These are phyloP conservation scores for Thrips palmi DNA, from an alignment of 1,140 invertebrate species.

Conservation along the genomic window DNA sequence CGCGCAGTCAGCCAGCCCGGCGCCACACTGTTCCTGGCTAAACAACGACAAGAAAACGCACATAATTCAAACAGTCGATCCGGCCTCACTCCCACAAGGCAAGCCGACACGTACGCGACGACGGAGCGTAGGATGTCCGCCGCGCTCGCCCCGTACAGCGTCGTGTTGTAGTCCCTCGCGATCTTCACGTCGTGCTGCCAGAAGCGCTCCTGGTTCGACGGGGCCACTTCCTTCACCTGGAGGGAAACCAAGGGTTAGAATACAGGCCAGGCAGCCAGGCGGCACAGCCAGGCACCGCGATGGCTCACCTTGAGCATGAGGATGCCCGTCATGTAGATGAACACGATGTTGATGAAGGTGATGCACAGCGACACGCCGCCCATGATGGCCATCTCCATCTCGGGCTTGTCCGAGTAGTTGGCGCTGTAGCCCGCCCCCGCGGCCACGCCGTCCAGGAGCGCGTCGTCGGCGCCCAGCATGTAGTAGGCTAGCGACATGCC, in stretches of 20 bases:
- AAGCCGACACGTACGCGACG: too few species aligned
- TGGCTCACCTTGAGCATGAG: conserved; percentile 41
- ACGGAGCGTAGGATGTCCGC: too few species aligned
- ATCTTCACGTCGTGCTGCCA: too few species aligned
- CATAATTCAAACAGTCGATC: too few species aligned
- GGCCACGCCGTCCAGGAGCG: conserved; percentile 10
- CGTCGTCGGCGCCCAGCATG: conserved; percentile 23
- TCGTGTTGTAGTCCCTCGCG: too few species aligned
- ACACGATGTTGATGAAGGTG: conserved; percentile 50
- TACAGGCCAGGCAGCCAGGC: neutral
- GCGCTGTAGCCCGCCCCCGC: conserved; percentile 19
- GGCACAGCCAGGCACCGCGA: neutral
- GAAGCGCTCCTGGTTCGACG: too few species aligned
- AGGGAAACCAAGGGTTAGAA: conserved; percentile 16
- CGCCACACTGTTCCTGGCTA: too few species aligned
- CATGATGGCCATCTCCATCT: conserved; percentile 34
- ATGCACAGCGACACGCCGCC: conserved; percentile 45
- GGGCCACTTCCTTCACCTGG: conserved; percentile 56
- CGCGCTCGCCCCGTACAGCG: too few species aligned
- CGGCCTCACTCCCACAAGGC: too few species aligned
- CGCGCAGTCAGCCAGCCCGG: too few species aligned
- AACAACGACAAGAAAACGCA: too few species aligned
- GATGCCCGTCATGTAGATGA: conserved; percentile 47
- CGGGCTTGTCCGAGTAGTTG: conserved; percentile 32
- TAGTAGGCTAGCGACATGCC: conserved; percentile 35